phyloP scores from a whole-genome alignment of 2,797 vertebrate species.

The Acanthurus tractus region DNA sequence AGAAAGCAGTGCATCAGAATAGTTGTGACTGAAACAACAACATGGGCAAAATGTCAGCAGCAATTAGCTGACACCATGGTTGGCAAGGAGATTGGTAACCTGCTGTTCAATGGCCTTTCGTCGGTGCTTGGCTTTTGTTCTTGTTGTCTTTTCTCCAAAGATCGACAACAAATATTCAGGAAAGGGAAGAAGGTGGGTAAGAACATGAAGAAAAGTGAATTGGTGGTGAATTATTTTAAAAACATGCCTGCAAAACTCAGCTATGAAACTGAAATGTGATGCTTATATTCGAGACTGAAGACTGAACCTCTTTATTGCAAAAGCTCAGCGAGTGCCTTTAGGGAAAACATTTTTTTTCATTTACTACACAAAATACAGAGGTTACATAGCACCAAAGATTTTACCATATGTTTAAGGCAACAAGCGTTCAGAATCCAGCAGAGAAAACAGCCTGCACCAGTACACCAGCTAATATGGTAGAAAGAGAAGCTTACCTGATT shows the following conservation, averaged over 20 bases:
- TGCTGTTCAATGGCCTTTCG: conserved; percentile 86
- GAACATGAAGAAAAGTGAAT: not conserved
- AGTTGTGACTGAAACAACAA: conserved; percentile 82
- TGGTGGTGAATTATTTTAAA: not conserved
- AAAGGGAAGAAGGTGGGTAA: not conserved
- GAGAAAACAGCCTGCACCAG: not conserved
- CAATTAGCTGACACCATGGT: conserved; percentile 82
- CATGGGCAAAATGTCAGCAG: conserved; percentile 85
- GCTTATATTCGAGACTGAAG: not conserved
- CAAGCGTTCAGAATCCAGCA: not conserved
- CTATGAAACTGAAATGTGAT: not conserved
- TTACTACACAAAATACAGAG: too few species aligned
- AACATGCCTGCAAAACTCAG: not conserved
- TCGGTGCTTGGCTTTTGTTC: conserved; percentile 60
- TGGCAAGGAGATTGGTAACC: conserved; percentile 76
- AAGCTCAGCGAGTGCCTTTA: not conserved
- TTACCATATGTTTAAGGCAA: not conserved
- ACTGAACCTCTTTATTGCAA: not conserved
- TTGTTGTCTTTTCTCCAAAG: conserved; percentile 54
- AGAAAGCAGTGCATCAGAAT: conserved; percentile 76
- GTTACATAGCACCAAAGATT: too few species aligned
- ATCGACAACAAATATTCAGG: conserved; percentile 36
- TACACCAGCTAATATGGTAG: not conserved
- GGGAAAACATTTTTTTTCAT: too few species aligned
- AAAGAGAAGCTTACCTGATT: not conserved